Conservation (phyloP, 2,113 vertebrate species). For the Corydoras maculifer region DNA sequence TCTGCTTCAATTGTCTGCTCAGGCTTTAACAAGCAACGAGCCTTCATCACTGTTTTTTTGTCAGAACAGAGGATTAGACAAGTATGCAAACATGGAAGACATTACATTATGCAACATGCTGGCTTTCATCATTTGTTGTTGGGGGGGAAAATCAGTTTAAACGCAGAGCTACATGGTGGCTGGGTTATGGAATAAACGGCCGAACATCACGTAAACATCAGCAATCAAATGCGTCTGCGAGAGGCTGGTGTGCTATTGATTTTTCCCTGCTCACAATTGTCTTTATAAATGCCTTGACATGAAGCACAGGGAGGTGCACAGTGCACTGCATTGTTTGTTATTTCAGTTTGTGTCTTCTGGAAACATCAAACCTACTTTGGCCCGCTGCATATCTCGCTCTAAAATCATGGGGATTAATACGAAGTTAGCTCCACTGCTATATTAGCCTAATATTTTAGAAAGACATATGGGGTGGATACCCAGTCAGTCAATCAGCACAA, state of each 20-base stretch:
- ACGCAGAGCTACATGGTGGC: not conserved
- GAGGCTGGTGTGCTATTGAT: not conserved
- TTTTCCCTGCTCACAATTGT: not conserved
- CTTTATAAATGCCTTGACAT: not conserved
- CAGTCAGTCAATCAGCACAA: too few species aligned
- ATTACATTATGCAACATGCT: slow-evolving; percentile 8
- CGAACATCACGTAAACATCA: not conserved
- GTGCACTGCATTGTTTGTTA: too few species aligned
- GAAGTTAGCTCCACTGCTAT: too few species aligned
- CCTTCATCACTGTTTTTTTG: not conserved
- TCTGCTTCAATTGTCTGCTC: not conserved
- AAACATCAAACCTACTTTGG: too few species aligned
- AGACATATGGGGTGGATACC: too few species aligned
- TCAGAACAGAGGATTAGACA: not conserved
- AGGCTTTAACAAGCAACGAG: not conserved
- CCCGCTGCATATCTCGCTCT: too few species aligned
- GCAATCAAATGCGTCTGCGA: not conserved
- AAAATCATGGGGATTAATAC: too few species aligned
- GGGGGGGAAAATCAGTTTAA: not conserved
- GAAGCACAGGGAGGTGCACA: too few species aligned
- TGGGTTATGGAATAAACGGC: not conserved
- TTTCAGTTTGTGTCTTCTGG: too few species aligned
- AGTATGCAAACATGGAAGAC: slow-evolving; percentile 17
- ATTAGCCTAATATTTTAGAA: too few species aligned
- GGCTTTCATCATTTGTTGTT: not conserved